Base-by-base conservation (phyloP, 2,113 vertebrate genomes). In the Chaetorhynchus papuensis region DNA sequence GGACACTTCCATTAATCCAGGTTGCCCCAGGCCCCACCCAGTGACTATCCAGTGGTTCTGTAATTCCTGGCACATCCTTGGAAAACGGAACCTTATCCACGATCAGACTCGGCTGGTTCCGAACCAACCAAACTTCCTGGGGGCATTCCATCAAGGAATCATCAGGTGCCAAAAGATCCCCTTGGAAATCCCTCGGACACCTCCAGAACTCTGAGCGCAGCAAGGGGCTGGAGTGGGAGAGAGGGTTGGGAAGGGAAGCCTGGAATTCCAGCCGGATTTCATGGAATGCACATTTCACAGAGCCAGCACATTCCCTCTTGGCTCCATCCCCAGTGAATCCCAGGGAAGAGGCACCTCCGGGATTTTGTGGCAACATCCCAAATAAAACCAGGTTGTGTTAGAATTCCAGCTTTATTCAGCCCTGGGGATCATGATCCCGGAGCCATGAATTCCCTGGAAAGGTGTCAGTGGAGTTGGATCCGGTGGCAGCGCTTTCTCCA, bases 341-440 rank as follows among this genome's bases (percentile, higher is more conserved):
- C 2, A n/a, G 6, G 16, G 56, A 27, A 15, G 64, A 83, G 19
- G 50, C 21, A 28, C 5, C 4, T 3, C 5, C 0, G 0, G 31
- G 17, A 28, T 37, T 13, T 21, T n/a, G 76, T 20, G 37, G n/a
- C 15, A 60, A 50, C 28, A 12, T 30, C 44, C 3, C 21, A 71
- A 71, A 45, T 24, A 27, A 70, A 85, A 18, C 7, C 75, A 53
- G 31, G 3, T 28, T 77, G 35, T 31, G 10, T 14, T n/a, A 20
- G 56, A 75, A 68, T 10, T 50, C 76, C 47, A 9, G 2, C 10
- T 54, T 64, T 79, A 63, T 76, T 70, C 60, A 57, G 39, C 41
- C 69, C 45, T 37, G 1, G 12, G 70, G 23, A 90, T 60, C 69
- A 31, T 2, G 5, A 54, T 84, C 76, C 83, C 4, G 2, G 31